Evolutionary conservation across 64 coral and sea anemone species (phyloP), one percentile per base, ranked within the genome.

Genomic region (Cladopsammia gracilis): DNA sequence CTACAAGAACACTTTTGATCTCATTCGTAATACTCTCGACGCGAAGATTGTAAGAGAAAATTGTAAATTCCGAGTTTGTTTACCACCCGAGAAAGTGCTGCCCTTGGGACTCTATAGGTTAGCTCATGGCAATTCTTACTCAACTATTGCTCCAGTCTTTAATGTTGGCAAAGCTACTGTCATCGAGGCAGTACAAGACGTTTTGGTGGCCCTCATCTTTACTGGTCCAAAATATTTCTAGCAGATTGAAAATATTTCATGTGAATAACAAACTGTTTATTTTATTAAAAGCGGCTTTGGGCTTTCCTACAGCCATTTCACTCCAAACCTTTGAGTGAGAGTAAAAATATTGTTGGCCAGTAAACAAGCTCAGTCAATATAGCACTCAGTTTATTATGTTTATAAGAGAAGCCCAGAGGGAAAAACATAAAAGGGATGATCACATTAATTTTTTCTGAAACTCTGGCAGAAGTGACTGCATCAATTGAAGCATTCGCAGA

Each of bases 361-460:
- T n/a, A n/a, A n/a, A n/a, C n/a, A n/a, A n/a, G n/a, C n/a, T n/a
- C n/a, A n/a, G n/a, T n/a, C n/a, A n/a, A n/a, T n/a, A n/a, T n/a
- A n/a, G n/a, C n/a, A n/a, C n/a, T n/a, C n/a, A n/a, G n/a, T n/a
- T n/a, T n/a, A n/a, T n/a, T n/a, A n/a, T n/a, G n/a, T n/a, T n/a
- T n/a, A n/a, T n/a, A n/a, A n/a, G n/a, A n/a, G n/a, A n/a, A n/a
- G n/a, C n/a, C n/a, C n/a, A n/a, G n/a, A n/a, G n/a, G n/a, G n/a
- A n/a, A n/a, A n/a, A n/a, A n/a, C 4, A 54, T 1, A 54, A 58
- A 24, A 54, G 77, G 7, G 58, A 80, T 58, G 52, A 80, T 53
- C 54, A 80, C 74, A 89, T 68, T 62, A 89, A 78, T n/a, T 78
- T 78, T 89, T 76, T 73, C 87, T 78, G 74, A 22, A 78, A 89